Base-by-base conservation (phyloP, 2,888 invertebrate species). In the Sussaba pulchella region DNA sequence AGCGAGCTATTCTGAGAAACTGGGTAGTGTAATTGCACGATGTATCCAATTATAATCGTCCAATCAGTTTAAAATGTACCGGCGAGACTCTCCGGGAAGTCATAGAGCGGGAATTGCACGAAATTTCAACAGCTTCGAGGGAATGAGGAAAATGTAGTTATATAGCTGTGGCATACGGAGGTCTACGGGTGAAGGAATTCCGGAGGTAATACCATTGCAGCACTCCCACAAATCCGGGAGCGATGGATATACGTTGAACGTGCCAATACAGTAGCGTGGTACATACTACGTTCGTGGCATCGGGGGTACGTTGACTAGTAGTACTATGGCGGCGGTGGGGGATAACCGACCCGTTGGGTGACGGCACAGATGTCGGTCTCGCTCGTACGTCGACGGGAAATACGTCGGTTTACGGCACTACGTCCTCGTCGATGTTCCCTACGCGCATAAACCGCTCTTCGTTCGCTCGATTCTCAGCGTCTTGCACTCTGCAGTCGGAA, bases 221-320 rank as follows among this genome's bases (percentile, higher is more conserved):
- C 19, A 9, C 26, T 50, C 9, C 57, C 57, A 57, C 31, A 26
- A 17, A 57, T 57, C 17, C 31, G 31, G 17, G 36, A 1, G 14
- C 24, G 12, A 8, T 47, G 45, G 12, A 45, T 31, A 31, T 31
- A 31, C 31, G 45, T 57, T 17, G 17, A 45, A 54, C n/a, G 45
- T 61, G 59, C 50, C 17, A 45, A 61, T 61, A 67, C 21, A 26
- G 19, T 72, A 50, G 45, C 54, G 45, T 14, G 19, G 24, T 12
- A n/a, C n/a, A 36, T 78, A 69, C 73, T 73, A 73, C 67, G 72
- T 24, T 52, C 43, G 26, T 47, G 41, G 59, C 26, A 41, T 64
- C 78, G 47, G 70, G 47, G 70, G 64, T 78, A 69, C 78, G 63
- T 47, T 69, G 69, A 45, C 54, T 66, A 50, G 57, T 72, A 78